Conservation (phyloP, 2,113 vertebrate genomes). For the Calyptommatus sinebrachiatus region DNA sequence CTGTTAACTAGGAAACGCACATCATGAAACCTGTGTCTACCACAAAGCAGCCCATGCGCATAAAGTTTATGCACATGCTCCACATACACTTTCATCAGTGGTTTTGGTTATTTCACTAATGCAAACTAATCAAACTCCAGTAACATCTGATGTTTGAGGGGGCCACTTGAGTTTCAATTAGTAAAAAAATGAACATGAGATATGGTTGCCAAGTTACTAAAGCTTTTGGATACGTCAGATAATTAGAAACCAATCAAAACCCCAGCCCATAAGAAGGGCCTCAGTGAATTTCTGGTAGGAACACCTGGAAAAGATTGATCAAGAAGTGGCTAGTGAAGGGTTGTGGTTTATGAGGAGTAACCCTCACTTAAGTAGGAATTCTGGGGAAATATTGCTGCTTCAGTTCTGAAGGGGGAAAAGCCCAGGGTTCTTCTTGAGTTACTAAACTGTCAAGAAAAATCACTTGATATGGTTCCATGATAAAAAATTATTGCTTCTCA, state of each 20-base stretch:
- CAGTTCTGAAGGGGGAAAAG: conserved; percentile 30
- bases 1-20: not conserved
- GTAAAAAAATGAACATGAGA: not conserved
- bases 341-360: conserved; percentile 69
- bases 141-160: not conserved
- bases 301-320: conserved; percentile 79
- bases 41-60: not conserved
- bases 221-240: not conserved
- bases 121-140: not conserved
- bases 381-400: conserved; percentile 58
- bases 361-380: conserved; percentile 57
- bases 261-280: conserved; percentile 48
- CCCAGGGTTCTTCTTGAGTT: conserved; percentile 39
- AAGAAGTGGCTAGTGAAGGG: conserved; percentile 50
- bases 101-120: not conserved
- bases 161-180: not conserved
- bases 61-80: no score
- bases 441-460: conserved; percentile 47
- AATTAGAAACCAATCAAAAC: not conserved
- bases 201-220: conserved; percentile 23
- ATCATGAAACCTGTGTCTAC: not conserved
- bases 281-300: conserved; percentile 54
- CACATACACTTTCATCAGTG: not conserved
- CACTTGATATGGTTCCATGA: conserved; percentile 56
- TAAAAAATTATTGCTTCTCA: conserved; percentile 33